These are phyloP conservation scores for Diloba caeruleocephala DNA, from an alignment of 2,888 invertebrate genomes.

Conservation along the genomic window DNA sequence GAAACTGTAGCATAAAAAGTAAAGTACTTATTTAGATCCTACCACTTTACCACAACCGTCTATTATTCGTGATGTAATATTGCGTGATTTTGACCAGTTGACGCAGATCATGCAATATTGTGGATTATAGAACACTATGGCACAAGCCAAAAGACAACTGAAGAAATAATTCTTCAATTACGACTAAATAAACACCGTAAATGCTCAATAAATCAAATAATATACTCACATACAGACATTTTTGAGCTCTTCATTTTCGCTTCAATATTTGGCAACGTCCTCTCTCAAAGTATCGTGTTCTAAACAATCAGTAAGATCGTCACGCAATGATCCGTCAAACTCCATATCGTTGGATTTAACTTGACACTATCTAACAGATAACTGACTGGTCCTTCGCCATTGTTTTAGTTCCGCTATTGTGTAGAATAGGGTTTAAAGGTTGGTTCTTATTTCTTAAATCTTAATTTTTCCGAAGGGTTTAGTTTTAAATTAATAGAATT, in stretches of 20 bases:
- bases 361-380: constrained; percentile 54
- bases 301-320: constrained; percentile 13
- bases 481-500: too few relatives aligned
- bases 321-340: constrained; percentile 43
- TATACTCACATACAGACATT: constrained; percentile 45
- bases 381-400: constrained; percentile 44
- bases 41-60: too few relatives aligned
- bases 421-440: constrained; percentile 29
- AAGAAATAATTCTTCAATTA: background rate
- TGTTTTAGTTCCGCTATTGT: constrained; percentile 29
- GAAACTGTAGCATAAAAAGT: too few relatives aligned
- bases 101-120: too few relatives aligned
- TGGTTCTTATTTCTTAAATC: constrained; percentile 9
- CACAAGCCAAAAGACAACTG: too few relatives aligned
- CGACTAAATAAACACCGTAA: background rate
- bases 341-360: constrained; percentile 41
- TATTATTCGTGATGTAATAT: too few relatives aligned
- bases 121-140: too few relatives aligned
- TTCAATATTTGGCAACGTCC: constrained; percentile 29
- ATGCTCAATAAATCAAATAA: background rate
- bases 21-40: too few relatives aligned
- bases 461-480: too few relatives aligned
- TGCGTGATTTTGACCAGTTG: too few relatives aligned
- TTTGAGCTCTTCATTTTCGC: constrained; percentile 46
- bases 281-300: constrained; percentile 28